phyloP scores from a whole-genome alignment of 2,113 vertebrate genomes.

The Ammodytes marinus region DNA sequence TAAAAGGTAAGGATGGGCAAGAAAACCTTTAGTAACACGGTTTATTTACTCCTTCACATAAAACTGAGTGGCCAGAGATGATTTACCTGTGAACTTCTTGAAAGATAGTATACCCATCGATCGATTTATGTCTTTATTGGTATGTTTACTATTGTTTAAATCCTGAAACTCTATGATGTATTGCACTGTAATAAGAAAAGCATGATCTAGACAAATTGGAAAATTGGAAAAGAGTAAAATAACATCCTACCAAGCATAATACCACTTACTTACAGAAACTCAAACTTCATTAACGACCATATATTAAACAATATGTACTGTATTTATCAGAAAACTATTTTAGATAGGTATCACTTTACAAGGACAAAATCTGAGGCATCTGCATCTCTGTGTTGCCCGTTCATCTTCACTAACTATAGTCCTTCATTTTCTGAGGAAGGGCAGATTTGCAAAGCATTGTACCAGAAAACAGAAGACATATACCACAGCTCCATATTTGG shows the following conservation, averaged over 20 bases:
- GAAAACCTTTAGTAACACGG: conserved; percentile 1
- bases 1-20: background rate
- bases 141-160: too few relatives aligned
- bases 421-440: conserved; percentile 53
- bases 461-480: conserved; percentile 71
- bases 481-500: conserved; percentile 79
- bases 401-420: conserved; percentile 67
- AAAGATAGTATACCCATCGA: too few relatives aligned
- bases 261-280: background rate
- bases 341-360: conserved; percentile 36
- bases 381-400: conserved; percentile 35
- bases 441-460: conserved; percentile 60
- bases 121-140: too few relatives aligned
- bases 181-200: too few relatives aligned
- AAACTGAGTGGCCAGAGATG: background rate
- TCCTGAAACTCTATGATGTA: too few relatives aligned
- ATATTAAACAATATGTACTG: background rate
- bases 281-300: background rate
- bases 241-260: background rate
- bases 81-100: too few relatives aligned
- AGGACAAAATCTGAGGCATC: conserved; percentile 26
- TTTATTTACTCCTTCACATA: background rate
- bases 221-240: too few relatives aligned
- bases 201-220: too few relatives aligned
- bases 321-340: background rate